phyloP scores from a whole-genome alignment of 2,797 vertebrate genomes.

The Menidia menidia region DNA sequence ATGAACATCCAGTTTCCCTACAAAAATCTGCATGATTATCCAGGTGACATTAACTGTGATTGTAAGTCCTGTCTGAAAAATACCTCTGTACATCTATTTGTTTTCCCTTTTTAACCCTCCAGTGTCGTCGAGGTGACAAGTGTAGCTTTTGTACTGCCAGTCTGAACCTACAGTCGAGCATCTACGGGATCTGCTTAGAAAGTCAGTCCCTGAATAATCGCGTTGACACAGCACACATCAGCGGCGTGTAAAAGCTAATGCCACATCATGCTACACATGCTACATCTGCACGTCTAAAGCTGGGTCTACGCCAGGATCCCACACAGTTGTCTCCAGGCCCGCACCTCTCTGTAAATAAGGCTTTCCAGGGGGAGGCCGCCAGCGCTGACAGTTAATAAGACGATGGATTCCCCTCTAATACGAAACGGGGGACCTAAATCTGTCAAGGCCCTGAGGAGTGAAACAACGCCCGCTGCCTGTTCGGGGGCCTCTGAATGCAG shows the following conservation, averaged over 20 bases:
- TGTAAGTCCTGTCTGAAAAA: not conserved
- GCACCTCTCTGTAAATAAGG: slow-evolving; percentile 40
- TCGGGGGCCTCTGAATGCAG: slow-evolving; percentile 53
- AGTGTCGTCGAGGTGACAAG: slow-evolving; percentile 4
- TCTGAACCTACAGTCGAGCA: not conserved
- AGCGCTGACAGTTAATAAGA: slow-evolving; percentile 55
- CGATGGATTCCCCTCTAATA: slow-evolving; percentile 33
- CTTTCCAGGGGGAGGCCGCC: slow-evolving; percentile 18
- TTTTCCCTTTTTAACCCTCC: not conserved
- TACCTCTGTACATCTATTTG: too few species aligned
- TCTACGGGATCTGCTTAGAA: not conserved
- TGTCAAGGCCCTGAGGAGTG: slow-evolving; percentile 5
- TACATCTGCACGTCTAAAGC: slow-evolving; percentile 5
- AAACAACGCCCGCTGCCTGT: slow-evolving; percentile 18
- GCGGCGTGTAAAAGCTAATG: not conserved
- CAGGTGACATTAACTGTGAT: too few species aligned
- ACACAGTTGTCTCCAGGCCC: slow-evolving; percentile 14
- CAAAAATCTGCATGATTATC: too few species aligned
- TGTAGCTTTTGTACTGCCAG: not conserved
- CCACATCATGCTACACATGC: too few species aligned
- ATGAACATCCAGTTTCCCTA: too few species aligned
- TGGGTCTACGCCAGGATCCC: slow-evolving; percentile 13
- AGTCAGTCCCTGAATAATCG: not conserved
- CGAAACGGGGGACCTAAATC: slow-evolving; percentile 41
- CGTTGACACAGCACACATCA: not conserved